Base-by-base conservation (phyloP, 2,888 invertebrate species). In the Noctua comes region DNA sequence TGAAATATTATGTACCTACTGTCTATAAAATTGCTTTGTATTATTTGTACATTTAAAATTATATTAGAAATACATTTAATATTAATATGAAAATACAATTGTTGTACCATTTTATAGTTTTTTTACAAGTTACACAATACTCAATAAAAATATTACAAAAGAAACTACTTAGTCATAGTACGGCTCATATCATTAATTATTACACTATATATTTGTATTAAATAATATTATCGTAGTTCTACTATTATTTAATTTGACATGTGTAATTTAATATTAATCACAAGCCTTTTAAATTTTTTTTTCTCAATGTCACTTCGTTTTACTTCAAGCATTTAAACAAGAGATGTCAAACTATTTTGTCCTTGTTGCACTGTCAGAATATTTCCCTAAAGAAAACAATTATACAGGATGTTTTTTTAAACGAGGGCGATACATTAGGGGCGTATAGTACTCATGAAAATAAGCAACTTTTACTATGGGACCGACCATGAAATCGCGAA, bases 1-100 rank as follows among this genome's bases (percentile, higher is more conserved):
- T 74, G 57, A 65, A 71, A 59, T 80, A 84, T 84, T 76, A 80
- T 80, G 73, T 84, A 86, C 69, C 82, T 84, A 80, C 13, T 65
- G 51, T 71, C 73, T 77, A 81, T 65, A 83, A 21, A 36, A 76
- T 76, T 77, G 73, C 78, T 69, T 84, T 77, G 48, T 82, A 70
- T 81, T 62, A 71, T 77, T 77, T 72, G 77, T 71, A 77, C 76
- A 79, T 77, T 80, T 10, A 62, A 59, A 74, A 71, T 46, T 69
- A 73, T 43, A 83, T 72, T 77, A 27, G 21, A 82, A 31, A 68
- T 43, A 82, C 1, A 68, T 71, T 62, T 46, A 51, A 54, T 16
- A 62, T 65, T 76, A 27, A 66, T 46, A 81, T 54, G 13, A 69
- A 76, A 80, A 76, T 59, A 57, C 10, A 68, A 21, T 36, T 78